A percentile compares a stretch with the other conserved stretches of the same genome.
These are phyloP conservation scores for Nannobrachium achirus DNA, from an alignment of 2,113 vertebrate species.

Conservation along the genomic window DNA sequence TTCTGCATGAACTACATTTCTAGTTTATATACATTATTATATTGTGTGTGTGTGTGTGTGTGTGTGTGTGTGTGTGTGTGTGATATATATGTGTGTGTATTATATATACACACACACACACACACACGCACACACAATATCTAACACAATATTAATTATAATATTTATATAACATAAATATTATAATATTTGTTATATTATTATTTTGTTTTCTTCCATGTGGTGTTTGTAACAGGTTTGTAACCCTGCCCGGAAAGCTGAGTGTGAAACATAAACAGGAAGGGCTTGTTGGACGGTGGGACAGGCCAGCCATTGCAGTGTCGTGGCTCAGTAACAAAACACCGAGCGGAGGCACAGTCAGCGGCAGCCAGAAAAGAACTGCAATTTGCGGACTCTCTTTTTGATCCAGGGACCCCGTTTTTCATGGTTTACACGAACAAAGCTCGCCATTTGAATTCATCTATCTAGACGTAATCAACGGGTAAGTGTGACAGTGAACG, in stretches of 20 bases:
- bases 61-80: too few species aligned
- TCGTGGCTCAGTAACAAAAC: slow-evolving; percentile 83
- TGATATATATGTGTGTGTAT: too few species aligned
- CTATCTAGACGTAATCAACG: slow-evolving; percentile 58
- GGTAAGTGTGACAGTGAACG: slow-evolving; percentile 57
- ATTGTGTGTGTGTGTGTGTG: too few species aligned
- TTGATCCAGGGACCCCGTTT: slow-evolving; percentile 27
- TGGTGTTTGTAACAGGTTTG: background rate
- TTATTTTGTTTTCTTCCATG: too few species aligned
- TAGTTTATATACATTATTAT: too few species aligned
- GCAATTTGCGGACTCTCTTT: slow-evolving; percentile 38
- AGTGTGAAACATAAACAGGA: slow-evolving; percentile 74
- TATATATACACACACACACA: too few species aligned
- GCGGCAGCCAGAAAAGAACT: slow-evolving; percentile 58
- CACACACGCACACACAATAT: too few species aligned
- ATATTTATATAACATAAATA: too few species aligned
- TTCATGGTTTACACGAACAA: slow-evolving; percentile 55
- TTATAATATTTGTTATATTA: too few species aligned
- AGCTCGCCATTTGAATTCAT: slow-evolving; percentile 26
- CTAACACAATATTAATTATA: too few species aligned
- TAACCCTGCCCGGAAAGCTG: slow-evolving; percentile 61
- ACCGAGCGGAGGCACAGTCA: slow-evolving; percentile 51
- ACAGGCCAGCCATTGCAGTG: slow-evolving; percentile 82
- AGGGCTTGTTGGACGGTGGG: slow-evolving; percentile 65
- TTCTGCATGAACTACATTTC: too few species aligned